Conservation (phyloP, 2,113 vertebrate genomes). For the Catagonus wagneri region DNA sequence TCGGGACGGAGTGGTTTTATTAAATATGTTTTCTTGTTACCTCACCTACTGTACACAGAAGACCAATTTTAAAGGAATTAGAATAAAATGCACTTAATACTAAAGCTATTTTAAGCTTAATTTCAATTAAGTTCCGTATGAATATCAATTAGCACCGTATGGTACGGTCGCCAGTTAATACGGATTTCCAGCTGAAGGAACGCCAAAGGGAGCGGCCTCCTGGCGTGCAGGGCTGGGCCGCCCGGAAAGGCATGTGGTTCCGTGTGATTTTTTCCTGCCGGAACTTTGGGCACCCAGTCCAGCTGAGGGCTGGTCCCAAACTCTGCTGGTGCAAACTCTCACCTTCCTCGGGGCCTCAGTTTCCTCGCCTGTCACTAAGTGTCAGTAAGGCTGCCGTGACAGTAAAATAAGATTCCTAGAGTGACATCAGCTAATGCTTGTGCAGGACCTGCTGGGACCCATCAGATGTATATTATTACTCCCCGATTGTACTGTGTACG, state of each 20-base stretch:
- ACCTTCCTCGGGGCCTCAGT: rapidly evolving
- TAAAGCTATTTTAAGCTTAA: constrained; percentile 49
- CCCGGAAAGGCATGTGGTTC: rapidly evolving
- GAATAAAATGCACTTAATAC: constrained; percentile 60
- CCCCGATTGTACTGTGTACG: not conserved
- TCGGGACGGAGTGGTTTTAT: not conserved
- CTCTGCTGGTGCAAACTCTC: rapidly evolving
- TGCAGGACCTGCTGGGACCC: rapidly evolving
- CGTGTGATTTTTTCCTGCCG: rapidly evolving
- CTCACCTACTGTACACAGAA: not conserved
- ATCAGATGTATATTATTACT: not conserved
- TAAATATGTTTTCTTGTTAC: not conserved
- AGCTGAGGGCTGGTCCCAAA: rapidly evolving
- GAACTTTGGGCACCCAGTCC: too few species aligned
- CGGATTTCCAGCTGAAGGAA: not conserved
- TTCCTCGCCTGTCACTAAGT: rapidly evolving
- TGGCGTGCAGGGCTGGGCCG: rapidly evolving
- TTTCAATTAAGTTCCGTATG: constrained; percentile 58
- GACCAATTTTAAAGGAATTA: constrained; percentile 43
- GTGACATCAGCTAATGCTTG: rapidly evolving
- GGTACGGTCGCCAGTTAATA: not conserved
- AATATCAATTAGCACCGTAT: not conserved
- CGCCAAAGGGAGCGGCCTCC: rapidly evolving
- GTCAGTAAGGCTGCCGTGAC: rapidly evolving
- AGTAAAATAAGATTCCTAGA: rapidly evolving